phyloP scores from a whole-genome alignment of 2,888 invertebrate genomes.

The Liodrosophila aerea region DNA sequence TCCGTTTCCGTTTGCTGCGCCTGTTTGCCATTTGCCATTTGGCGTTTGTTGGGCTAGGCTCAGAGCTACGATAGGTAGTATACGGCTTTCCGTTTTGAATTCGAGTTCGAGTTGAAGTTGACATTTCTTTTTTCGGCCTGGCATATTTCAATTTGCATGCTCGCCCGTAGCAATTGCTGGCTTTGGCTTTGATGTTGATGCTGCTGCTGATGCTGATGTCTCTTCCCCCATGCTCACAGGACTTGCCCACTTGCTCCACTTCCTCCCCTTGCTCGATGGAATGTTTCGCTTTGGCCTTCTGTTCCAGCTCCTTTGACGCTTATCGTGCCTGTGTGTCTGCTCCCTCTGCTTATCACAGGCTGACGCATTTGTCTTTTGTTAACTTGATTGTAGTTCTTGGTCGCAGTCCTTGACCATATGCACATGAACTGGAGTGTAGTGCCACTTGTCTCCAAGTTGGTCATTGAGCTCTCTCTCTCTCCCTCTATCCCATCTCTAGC shows the following conservation, averaged over 20 bases:
- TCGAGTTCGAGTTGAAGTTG: not conserved
- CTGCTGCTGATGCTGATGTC: not conserved
- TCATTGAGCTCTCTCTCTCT: slow-evolving; percentile 9
- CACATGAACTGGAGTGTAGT: slow-evolving; percentile 3
- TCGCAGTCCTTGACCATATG: slow-evolving; percentile 46
- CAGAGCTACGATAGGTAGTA: slow-evolving; percentile 28
- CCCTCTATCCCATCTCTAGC: too few species aligned
- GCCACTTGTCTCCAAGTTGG: slow-evolving; percentile 26
- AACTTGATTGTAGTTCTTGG: slow-evolving; percentile 58
- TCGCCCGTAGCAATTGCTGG: slow-evolving; percentile 69
- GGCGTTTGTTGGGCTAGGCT: slow-evolving; percentile 55
- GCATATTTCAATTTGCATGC: slow-evolving; percentile 67
- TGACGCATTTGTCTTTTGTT: slow-evolving; percentile 59
- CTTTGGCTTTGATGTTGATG: slow-evolving; percentile 66
- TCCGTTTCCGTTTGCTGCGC: slow-evolving; percentile 42
- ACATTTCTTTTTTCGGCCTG: slow-evolving; percentile 27
- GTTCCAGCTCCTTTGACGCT: slow-evolving; percentile 58
- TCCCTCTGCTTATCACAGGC: not conserved
- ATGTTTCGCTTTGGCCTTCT: slow-evolving; percentile 23
- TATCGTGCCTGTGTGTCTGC: slow-evolving; percentile 40
- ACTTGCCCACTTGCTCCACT: not conserved
- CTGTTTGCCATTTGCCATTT: not conserved
- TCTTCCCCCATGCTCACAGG: not conserved
- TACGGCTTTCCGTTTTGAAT: not conserved
- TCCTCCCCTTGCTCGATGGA: slow-evolving; percentile 26